Percentiles rank a stretch among this genome's conserved stretches.
Evolutionary conservation across 1,140 invertebrate genomes (phyloP).

Genomic region (Bilobella aurantiaca): DNA sequence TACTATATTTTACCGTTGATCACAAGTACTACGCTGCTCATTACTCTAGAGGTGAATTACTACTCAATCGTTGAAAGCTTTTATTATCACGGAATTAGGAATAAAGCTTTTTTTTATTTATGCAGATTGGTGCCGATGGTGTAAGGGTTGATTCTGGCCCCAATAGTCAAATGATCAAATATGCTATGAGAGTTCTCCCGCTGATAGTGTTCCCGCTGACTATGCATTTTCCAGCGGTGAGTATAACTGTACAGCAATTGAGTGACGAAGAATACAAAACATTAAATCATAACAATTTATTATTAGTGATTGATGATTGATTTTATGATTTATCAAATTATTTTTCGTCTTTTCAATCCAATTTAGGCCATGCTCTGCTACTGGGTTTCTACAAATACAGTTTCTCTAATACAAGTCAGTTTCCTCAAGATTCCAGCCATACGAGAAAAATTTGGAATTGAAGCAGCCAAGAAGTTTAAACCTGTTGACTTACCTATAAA

Average conservation of each 20-base stretch:
- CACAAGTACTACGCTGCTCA: slow-evolving; percentile 64
- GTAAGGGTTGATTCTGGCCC: slow-evolving; percentile 50
- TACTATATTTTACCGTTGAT: slow-evolving; percentile 76
- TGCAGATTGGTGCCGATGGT: slow-evolving; percentile 67
- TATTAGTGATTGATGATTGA: background rate
- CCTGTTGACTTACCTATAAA: slow-evolving; percentile 49
- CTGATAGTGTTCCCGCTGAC: slow-evolving; percentile 73
- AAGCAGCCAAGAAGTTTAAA: slow-evolving; percentile 49
- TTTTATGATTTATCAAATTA: background rate
- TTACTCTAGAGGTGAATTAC: slow-evolving; percentile 61
- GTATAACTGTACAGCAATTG: no score
- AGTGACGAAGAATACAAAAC: no score
- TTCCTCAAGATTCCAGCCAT: slow-evolving; percentile 65
- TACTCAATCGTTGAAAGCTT: background rate
- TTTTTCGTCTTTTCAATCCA: slow-evolving; percentile 33
- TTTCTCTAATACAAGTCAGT: slow-evolving; percentile 71
- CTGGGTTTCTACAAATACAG: slow-evolving; percentile 79
- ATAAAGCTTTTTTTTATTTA: background rate
- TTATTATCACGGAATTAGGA: background rate
- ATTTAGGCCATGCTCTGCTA: slow-evolving; percentile 81
- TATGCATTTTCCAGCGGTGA: slow-evolving; percentile 74
- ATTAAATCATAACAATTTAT: no score
- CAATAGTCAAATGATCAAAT: slow-evolving; percentile 57
- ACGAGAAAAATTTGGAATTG: slow-evolving; percentile 67
- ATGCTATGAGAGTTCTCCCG: slow-evolving; percentile 62